Conservation (phyloP, 2,888 invertebrate genomes). For the Platycheirus rosarum region DNA sequence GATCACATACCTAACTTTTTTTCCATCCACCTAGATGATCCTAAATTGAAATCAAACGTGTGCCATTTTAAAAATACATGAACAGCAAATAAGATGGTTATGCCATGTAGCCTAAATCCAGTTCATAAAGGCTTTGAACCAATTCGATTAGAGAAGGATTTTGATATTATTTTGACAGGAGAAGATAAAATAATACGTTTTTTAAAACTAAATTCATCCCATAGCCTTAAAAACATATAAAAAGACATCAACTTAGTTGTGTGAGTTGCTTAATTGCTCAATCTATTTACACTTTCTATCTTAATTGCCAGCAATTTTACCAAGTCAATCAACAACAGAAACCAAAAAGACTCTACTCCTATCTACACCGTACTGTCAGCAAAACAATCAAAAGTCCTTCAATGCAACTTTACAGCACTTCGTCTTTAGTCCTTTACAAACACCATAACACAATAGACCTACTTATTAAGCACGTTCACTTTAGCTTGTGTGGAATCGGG, state of each 20-base stretch:
- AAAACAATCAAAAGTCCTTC: constrained; percentile 7
- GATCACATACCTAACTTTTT: too few relatives aligned
- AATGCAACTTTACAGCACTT: constrained; percentile 20
- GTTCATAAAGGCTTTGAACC: too few relatives aligned
- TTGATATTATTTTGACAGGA: too few relatives aligned
- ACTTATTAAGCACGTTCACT: constrained; percentile 21
- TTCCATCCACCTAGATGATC: too few relatives aligned
- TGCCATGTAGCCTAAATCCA: too few relatives aligned
- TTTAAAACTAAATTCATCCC: too few relatives aligned
- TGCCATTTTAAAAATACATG: too few relatives aligned
- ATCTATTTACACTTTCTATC: constrained; percentile 11
- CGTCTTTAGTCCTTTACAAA: background rate
- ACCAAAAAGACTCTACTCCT: constrained; percentile 1
- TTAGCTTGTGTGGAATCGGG: constrained; percentile 8
- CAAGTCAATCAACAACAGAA: constrained; percentile 12
- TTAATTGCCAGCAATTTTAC: constrained; percentile 15
- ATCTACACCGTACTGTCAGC: constrained; percentile 21
- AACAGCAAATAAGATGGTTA: too few relatives aligned
- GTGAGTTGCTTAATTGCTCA: too few relatives aligned
- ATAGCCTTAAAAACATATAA: background rate
- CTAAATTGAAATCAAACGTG: too few relatives aligned
- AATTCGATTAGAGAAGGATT: too few relatives aligned
- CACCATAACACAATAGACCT: constrained; percentile 22
- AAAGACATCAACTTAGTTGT: background rate
- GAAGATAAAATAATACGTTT: too few relatives aligned